Percentiles rank a stretch among this genome's conserved stretches.
Conservation (phyloP, 2,797 vertebrate genomes). For the Gymnopithys bicolor region DNA sequence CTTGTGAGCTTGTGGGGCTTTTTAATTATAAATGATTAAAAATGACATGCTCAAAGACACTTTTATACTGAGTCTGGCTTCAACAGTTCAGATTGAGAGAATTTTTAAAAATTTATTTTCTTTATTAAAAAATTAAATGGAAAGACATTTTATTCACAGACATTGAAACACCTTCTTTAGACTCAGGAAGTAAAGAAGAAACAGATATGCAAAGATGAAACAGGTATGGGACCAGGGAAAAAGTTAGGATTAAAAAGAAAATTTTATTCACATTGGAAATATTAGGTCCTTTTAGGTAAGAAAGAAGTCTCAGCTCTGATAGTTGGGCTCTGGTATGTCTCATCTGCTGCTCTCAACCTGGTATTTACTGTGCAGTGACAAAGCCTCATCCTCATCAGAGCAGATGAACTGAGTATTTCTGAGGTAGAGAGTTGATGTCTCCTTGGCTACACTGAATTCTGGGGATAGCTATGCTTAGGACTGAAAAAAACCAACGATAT, state of each 20-base stretch:
- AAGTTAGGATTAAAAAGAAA: not conserved
- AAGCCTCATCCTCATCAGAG: not conserved
- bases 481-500: not conserved
- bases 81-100: not conserved
- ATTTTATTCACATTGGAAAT: not conserved
- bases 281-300: not conserved
- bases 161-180: not conserved
- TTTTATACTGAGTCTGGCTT: not conserved
- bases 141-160: not conserved
- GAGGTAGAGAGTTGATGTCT: not conserved
- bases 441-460: not conserved
- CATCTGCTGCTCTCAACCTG: not conserved
- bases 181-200: not conserved
- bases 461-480: not conserved
- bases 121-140: not conserved
- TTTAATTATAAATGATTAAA: not conserved
- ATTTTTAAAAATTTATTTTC: not conserved
- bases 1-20: not conserved
- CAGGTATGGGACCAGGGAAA: not conserved
- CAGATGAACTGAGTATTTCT: not conserved
- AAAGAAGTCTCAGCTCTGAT: not conserved
- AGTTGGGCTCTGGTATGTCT: not conserved
- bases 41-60: not conserved
- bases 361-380: not conserved
- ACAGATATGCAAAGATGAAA: not conserved